Conservation (phyloP, 1,140 invertebrate genomes). For the Araneus ventricosus region DNA sequence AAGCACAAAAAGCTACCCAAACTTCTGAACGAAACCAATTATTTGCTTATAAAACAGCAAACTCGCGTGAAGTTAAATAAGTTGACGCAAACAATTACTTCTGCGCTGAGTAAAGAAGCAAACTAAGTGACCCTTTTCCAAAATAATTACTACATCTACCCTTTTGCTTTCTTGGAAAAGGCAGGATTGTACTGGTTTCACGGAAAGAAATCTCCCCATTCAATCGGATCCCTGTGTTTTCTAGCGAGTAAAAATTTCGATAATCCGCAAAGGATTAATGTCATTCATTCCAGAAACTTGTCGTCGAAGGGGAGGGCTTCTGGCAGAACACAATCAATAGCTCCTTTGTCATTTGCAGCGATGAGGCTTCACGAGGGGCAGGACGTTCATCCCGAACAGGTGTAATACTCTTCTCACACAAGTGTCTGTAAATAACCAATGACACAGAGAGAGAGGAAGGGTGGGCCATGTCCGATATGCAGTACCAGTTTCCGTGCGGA, state of each 20-base stretch:
- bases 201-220: not conserved
- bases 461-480: slow-evolving; percentile 49
- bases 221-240: not conserved
- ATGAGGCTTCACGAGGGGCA: slow-evolving; percentile 64
- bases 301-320: slow-evolving; percentile 66
- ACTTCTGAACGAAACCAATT: too few species aligned
- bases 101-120: not conserved
- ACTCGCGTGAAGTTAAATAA: slow-evolving; percentile 13
- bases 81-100: slow-evolving; percentile 1
- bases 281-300: slow-evolving; percentile 69
- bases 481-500: slow-evolving; percentile 53
- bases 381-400: not conserved
- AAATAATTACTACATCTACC: slow-evolving; percentile 18
- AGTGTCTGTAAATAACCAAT: slow-evolving; percentile 34
- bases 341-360: slow-evolving; percentile 51
- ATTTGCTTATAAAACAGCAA: too few species aligned
- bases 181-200: not conserved
- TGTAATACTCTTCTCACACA: slow-evolving; percentile 42
- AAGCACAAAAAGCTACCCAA: too few species aligned
- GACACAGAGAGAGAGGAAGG: not conserved
- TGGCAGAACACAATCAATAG: slow-evolving; percentile 63
- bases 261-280: slow-evolving; percentile 71
- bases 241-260: slow-evolving; percentile 68
- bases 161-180: not conserved
- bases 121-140: slow-evolving; percentile 15